These are phyloP conservation scores for Tringa solitaria DNA, from an alignment of 2,113 vertebrate genomes.

Conservation along the genomic window DNA sequence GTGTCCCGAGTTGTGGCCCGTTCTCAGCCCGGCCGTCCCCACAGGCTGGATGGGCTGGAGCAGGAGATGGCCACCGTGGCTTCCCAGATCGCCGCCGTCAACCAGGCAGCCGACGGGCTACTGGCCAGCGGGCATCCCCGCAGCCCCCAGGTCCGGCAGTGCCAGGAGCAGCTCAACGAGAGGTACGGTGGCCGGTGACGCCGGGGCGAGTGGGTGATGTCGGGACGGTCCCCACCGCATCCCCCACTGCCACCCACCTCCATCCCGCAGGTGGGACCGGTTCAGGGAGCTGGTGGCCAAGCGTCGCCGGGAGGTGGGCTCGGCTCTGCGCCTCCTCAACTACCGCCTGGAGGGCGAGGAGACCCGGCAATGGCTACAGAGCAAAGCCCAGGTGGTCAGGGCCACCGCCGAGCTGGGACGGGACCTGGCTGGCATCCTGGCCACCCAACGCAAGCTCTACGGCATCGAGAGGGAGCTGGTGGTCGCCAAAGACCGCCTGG, in stretches of 20 bases:
- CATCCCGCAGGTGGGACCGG: slow-evolving; percentile 80
- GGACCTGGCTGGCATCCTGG: slow-evolving; percentile 88
- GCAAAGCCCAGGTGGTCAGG: slow-evolving; percentile 87
- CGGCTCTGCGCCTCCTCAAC: slow-evolving; percentile 86
- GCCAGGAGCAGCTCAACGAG: slow-evolving; percentile 82
- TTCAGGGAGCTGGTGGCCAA: slow-evolving; percentile 85
- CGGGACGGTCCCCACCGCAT: not conserved
- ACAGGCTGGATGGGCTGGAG: slow-evolving; percentile 87
- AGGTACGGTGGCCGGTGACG: slow-evolving; percentile 67
- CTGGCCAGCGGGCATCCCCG: slow-evolving; percentile 88
- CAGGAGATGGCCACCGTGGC: slow-evolving; percentile 88
- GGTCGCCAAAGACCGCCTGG: slow-evolving; percentile 81
- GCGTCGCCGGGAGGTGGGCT: slow-evolving; percentile 81
- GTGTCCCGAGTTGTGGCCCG: rapidly evolving
- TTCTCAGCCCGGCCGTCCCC: not conserved
- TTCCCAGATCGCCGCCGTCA: slow-evolving; percentile 83
- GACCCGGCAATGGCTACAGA: slow-evolving; percentile 86
- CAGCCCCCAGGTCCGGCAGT: slow-evolving; percentile 85
- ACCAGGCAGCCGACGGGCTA: slow-evolving; percentile 83
- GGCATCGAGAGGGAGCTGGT: slow-evolving; percentile 90
- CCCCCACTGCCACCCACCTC: not conserved
- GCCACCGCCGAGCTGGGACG: slow-evolving; percentile 88
- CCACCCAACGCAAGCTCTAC: slow-evolving; percentile 91
- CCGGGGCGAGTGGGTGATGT: rapidly evolving
- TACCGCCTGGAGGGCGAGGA: slow-evolving; percentile 91